phyloP scores from a whole-genome alignment of 2,888 invertebrate species.

The Phania funesta region DNA sequence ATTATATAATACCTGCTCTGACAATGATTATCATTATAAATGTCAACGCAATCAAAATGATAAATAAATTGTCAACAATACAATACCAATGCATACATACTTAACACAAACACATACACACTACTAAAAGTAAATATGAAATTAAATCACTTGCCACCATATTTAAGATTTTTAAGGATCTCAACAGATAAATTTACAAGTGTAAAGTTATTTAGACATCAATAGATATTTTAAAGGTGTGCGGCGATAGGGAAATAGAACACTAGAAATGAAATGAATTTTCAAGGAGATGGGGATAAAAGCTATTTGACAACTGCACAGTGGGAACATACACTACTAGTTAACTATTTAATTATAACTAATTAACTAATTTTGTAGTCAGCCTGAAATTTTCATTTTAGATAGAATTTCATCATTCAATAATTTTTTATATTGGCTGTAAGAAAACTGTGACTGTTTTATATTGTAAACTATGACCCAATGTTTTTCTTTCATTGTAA shows the following conservation, averaged over 20 bases:
- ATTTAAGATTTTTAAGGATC: slow-evolving; percentile 3
- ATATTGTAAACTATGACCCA: too few species aligned
- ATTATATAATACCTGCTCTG: not conserved
- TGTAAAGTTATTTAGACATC: slow-evolving; percentile 22
- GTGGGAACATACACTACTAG: too few species aligned
- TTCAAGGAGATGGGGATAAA: too few species aligned
- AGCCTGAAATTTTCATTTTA: too few species aligned
- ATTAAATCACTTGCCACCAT: slow-evolving; percentile 8
- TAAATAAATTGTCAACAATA: slow-evolving; percentile 36
- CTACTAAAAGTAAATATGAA: slow-evolving; percentile 17
- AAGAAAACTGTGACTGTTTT: too few species aligned
- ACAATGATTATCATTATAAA: slow-evolving; percentile 60
- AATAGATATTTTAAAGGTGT: not conserved
- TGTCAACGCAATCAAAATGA: slow-evolving; percentile 42
- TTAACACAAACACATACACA: not conserved
- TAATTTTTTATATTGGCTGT: too few species aligned
- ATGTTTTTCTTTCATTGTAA: too few species aligned
- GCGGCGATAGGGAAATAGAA: not conserved
- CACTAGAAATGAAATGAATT: too few species aligned
- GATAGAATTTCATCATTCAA: too few species aligned
- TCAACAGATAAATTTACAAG: slow-evolving; percentile 14
- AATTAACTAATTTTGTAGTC: too few species aligned
- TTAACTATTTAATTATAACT: too few species aligned
- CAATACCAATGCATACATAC: not conserved
- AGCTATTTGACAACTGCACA: too few species aligned